Evolutionary conservation across 2,113 vertebrate species (phyloP).

Genomic region (Thunnus thynnus): DNA sequence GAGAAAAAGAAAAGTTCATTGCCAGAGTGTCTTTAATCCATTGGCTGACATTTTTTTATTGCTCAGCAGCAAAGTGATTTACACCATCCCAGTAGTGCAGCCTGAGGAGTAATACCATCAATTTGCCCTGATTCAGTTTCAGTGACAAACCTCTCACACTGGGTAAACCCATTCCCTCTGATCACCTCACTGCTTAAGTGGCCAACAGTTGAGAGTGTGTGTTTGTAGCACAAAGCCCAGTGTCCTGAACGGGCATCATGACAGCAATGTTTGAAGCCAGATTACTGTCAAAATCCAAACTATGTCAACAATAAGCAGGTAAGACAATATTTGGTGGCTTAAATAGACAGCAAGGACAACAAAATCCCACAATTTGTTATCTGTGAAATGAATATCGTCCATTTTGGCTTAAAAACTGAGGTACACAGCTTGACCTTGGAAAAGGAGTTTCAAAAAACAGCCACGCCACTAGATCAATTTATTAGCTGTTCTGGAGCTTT

Average conservation of each 20-base stretch:
- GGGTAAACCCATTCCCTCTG: constrained; percentile 55
- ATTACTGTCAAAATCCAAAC: constrained; percentile 10
- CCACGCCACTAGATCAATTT: too few species aligned
- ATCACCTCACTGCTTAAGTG: constrained; percentile 58
- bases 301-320: neutral
- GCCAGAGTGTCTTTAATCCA: constrained; percentile 24
- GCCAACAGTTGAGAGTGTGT: constrained; percentile 23
- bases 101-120: constrained; percentile 68
- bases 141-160: constrained; percentile 70
- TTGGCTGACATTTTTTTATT: constrained; percentile 59
- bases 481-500: too few species aligned
- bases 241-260: neutral
- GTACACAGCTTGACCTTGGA: too few species aligned
- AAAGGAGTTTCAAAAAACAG: too few species aligned
- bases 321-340: neutral
- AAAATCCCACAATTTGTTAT: neutral
- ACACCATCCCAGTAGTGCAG: constrained; percentile 56
- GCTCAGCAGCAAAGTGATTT: constrained; percentile 73
- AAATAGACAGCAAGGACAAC: neutral
- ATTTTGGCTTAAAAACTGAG: neutral
- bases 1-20: constrained; percentile 66
- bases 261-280: neutral
- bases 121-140: constrained; percentile 76
- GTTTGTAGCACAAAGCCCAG: constrained; percentile 11
- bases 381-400: neutral